Conservation (phyloP, 2,797 vertebrate species). For the Chromobotia macracanthus region DNA sequence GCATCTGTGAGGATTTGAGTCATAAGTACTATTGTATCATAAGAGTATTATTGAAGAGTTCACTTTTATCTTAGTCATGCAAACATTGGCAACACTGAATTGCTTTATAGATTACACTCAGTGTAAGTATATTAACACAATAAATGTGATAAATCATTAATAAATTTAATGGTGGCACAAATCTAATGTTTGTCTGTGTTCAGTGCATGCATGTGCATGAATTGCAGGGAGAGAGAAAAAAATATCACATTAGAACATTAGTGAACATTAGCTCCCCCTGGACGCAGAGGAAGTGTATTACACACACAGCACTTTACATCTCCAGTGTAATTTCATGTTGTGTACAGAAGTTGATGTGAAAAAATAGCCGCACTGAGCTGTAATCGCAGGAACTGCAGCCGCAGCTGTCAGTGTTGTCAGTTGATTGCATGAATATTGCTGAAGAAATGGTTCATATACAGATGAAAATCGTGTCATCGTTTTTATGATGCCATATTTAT, state of each 20-base stretch:
- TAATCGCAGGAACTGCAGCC: conserved; percentile 50
- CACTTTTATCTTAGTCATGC: conserved; percentile 74
- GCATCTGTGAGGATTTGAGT: conserved; percentile 67
- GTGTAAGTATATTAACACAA: conserved; percentile 70
- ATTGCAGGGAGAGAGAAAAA: conserved; percentile 13
- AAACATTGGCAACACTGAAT: conserved; percentile 71
- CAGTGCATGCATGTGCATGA: conserved; percentile 13
- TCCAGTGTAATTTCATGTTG: conserved; percentile 27
- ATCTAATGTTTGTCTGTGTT: conserved; percentile 14
- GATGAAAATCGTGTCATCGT: conserved; percentile 42
- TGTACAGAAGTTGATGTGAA: conserved; percentile 45
- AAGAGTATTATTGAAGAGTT: conserved; percentile 73
- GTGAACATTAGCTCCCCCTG: conserved; percentile 78
- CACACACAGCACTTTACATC: conserved; percentile 56
- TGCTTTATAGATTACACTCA: conserved; percentile 79
- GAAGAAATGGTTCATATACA: conserved; percentile 39
- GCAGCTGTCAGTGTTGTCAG: conserved; percentile 44
- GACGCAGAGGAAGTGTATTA: conserved; percentile 67
- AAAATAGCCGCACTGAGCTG: conserved; percentile 38
- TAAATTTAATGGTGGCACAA: conserved; percentile 57
- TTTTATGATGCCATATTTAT: conserved; percentile 37
- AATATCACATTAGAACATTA: too few species aligned
- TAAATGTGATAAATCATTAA: conserved; percentile 37
- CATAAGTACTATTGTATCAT: conserved; percentile 48
- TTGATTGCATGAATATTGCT: conserved; percentile 41